phyloP scores from a whole-genome alignment of 2,888 invertebrate genomes.

The Hipparchia sbordonii region DNA sequence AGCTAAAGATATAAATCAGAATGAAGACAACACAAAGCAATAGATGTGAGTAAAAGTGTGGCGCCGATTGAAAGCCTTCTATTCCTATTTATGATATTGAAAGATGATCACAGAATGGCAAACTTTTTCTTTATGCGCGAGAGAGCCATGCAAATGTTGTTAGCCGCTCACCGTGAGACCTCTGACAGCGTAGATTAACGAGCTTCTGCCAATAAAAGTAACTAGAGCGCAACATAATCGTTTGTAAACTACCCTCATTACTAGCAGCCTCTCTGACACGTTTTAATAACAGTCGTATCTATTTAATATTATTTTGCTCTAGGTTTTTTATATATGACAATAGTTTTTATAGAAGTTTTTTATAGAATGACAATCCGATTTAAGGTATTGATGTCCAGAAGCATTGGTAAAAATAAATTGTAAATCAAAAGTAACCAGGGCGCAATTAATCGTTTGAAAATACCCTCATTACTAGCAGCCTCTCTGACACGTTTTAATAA shows the following conservation, averaged over 20 bases:
- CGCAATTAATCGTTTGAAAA: slow-evolving; percentile 48
- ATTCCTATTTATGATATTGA: slow-evolving; percentile 53
- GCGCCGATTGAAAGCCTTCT: slow-evolving; percentile 64
- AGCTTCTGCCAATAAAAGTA: slow-evolving; percentile 60
- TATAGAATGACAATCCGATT: too few relatives aligned
- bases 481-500: slow-evolving; percentile 53
- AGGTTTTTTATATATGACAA: slow-evolving; percentile 66
- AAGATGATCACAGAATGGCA: slow-evolving; percentile 58
- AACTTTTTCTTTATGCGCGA: slow-evolving; percentile 33
- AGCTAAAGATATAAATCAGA: slow-evolving; percentile 66
- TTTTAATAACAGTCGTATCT: slow-evolving; percentile 45
- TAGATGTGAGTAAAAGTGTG: slow-evolving; percentile 73
- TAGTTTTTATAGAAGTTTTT: slow-evolving; percentile 50
- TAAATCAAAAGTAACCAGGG: slow-evolving; percentile 47
- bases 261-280: slow-evolving; percentile 52
- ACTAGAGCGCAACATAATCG: slow-evolving; percentile 47
- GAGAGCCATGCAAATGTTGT: slow-evolving; percentile 63
- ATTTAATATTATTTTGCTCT: slow-evolving; percentile 50
- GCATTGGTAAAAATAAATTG: too few relatives aligned
- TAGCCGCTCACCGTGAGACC: slow-evolving; percentile 62
- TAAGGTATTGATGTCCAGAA: too few relatives aligned
- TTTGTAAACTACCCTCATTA: slow-evolving; percentile 57
- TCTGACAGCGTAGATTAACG: slow-evolving; percentile 59
- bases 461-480: slow-evolving; percentile 57
- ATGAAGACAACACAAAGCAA: slow-evolving; percentile 53